Conservation (phyloP, 2,888 invertebrate genomes). For the Blastobasis adustella region DNA sequence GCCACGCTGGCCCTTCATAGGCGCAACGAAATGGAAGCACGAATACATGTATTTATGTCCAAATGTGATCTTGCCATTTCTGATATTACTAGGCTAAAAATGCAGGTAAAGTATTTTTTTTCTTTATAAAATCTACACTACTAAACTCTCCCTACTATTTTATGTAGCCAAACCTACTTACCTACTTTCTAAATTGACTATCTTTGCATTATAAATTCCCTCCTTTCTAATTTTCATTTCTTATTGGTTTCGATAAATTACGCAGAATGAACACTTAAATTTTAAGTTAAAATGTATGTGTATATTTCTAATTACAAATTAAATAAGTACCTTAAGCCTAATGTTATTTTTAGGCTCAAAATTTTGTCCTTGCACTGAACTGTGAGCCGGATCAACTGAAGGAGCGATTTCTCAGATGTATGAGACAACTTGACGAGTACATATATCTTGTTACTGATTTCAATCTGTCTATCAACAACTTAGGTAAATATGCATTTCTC, state of each 20-base stretch:
- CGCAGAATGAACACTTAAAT: too few species aligned
- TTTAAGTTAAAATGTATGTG: background rate
- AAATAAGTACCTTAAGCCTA: background rate
- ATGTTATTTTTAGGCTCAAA: constrained; percentile 36
- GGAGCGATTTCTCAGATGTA: constrained; percentile 46
- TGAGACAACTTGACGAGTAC: constrained; percentile 59
- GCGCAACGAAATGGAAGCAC: constrained; percentile 52
- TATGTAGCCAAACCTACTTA: background rate
- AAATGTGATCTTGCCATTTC: constrained; percentile 54
- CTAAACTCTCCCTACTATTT: too few species aligned
- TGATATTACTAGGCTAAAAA: constrained; percentile 48
- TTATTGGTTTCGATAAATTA: too few species aligned
- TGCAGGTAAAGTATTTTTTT: constrained; percentile 34
- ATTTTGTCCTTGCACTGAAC: constrained; percentile 46
- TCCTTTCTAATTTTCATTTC: background rate
- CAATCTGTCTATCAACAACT: constrained; percentile 42
- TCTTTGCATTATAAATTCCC: background rate
- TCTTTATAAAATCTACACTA: too few species aligned
- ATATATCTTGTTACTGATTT: constrained; percentile 60
- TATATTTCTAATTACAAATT: background rate
- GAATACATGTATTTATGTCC: constrained; percentile 40
- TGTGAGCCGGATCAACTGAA: constrained; percentile 55
- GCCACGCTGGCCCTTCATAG: constrained; percentile 55
- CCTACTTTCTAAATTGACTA: background rate
- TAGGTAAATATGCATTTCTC: constrained; percentile 32